phyloP scores from a whole-genome alignment of 2,113 vertebrate species.

The Macquaria ambigua region DNA sequence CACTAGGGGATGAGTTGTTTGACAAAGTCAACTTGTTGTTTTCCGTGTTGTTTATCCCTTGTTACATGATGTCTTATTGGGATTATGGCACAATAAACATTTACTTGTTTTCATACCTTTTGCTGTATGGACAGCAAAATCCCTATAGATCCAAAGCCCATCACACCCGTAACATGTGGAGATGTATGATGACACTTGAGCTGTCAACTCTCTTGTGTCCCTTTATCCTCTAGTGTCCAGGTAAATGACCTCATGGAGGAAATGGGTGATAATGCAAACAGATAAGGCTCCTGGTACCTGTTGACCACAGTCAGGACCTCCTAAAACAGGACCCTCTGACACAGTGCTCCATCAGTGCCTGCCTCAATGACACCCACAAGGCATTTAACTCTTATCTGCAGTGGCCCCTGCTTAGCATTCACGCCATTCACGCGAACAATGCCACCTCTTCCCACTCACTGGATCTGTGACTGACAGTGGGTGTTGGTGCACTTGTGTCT shows the following conservation, averaged over 20 bases:
- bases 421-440: slow-evolving; percentile 87
- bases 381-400: slow-evolving; percentile 85
- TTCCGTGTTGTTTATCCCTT: slow-evolving; percentile 1
- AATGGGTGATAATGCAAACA: slow-evolving; percentile 84
- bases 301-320: slow-evolving; percentile 76
- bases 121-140: slow-evolving; percentile 47
- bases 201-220: slow-evolving; percentile 76
- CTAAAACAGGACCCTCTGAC: slow-evolving; percentile 81
- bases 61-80: slow-evolving; percentile 23
- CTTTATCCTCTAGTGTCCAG: slow-evolving; percentile 71
- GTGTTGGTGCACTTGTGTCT: slow-evolving; percentile 85
- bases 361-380: slow-evolving; percentile 80
- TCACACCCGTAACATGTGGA: slow-evolving; percentile 48
- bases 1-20: slow-evolving; percentile 25
- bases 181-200: slow-evolving; percentile 70
- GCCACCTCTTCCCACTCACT: slow-evolving; percentile 82
- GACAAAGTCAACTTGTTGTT: slow-evolving; percentile 43
- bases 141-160: slow-evolving; percentile 21
- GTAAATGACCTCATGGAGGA: slow-evolving; percentile 82
- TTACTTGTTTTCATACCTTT: slow-evolving; percentile 43
- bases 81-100: slow-evolving; percentile 40
- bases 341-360: slow-evolving; percentile 82
- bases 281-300: slow-evolving; percentile 84
- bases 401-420: slow-evolving; percentile 84
- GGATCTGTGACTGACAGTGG: slow-evolving; percentile 84